Percentiles rank a stretch among this genome's conserved stretches.
Conservation (phyloP, 2,888 invertebrate genomes). For the Pterobdella sp. region DNA sequence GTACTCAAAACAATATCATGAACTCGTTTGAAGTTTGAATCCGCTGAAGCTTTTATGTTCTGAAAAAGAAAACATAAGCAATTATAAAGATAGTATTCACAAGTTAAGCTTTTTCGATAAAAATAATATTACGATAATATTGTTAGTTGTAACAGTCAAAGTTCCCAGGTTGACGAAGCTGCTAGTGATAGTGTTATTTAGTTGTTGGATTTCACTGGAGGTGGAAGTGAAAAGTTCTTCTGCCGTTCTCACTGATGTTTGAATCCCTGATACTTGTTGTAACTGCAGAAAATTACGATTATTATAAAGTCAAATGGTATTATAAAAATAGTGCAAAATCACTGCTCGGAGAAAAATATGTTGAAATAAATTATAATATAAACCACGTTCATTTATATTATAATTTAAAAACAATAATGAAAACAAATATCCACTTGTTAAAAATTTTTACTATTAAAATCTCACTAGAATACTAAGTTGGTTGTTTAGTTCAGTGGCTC, state of each 20-base stretch:
- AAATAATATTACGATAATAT: not conserved
- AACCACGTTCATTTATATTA: too few relatives aligned
- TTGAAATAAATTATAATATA: too few relatives aligned
- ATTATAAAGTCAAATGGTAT: too few relatives aligned
- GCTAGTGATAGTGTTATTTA: not conserved
- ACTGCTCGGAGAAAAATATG: too few relatives aligned
- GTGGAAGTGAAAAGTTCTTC: not conserved
- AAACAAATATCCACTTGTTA: too few relatives aligned
- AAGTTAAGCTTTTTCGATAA: not conserved
- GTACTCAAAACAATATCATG: not conserved
- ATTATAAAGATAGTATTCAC: not conserved
- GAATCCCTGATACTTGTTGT: not conserved
- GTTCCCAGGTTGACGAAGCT: not conserved
- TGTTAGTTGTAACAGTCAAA: not conserved
- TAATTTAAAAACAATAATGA: too few relatives aligned
- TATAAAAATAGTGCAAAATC: too few relatives aligned
- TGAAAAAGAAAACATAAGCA: too few relatives aligned
- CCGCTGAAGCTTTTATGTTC: conserved; percentile 3
- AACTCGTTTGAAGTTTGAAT: conserved; percentile 5
- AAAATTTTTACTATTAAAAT: too few relatives aligned
- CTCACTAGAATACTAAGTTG: conserved; percentile 1
- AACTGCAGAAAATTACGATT: not conserved
- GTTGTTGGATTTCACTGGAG: not conserved
- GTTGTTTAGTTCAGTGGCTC: not conserved
- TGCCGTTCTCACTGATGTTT: not conserved